Evolutionary conservation across 2,888 invertebrate species (phyloP), one percentile per base, ranked within the genome.

Genomic region (Andrena dorsata): DNA sequence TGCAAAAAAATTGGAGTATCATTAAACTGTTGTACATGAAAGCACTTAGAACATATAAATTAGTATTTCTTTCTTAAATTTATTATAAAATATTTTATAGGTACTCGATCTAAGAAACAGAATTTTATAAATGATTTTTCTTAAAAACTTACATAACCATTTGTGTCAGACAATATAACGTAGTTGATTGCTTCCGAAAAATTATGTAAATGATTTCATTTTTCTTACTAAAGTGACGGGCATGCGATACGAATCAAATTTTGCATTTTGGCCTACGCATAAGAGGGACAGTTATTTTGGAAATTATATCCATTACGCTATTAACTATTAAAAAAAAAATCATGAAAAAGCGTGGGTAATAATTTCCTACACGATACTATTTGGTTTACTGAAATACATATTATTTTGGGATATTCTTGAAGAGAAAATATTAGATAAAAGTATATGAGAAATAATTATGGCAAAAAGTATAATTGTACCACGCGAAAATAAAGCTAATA

Each of bases 141-240:
- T 51, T 47, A 49, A 71, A 72, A 69, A 70, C 16, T 60, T 73
- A 47, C 30, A 23, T 51, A 53, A 23, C 13, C 20, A 60, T 80
- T 84, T 77, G 61, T 83, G 63, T 80, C 75, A 65, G 78, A 84
- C 80, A 76, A 82, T 82, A 72, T 65, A 74, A 72, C 41, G 60
- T 20, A 20, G 77, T 74, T 65, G 53, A 75, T 83, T 47, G 56
- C 56, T 81, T 83, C 49, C 47, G 60, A 73, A 58, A 51, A 72
- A 72, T 72, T 75, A 58, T 76, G 58, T 6, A 16, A 76, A 85
- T 73, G 28, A 78, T 81, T 76, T 75, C 20, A 79, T 81, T 16
- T 76, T 78, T 72, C 41, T 8, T 73, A 28, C n/a, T 56, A 66
- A 61, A 65, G 35, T n/a, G 28, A 51, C 60, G 76, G 68, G 71